Base-by-base conservation (phyloP, 23 tunicate genomes). In the Oikopleura albicans region DNA sequence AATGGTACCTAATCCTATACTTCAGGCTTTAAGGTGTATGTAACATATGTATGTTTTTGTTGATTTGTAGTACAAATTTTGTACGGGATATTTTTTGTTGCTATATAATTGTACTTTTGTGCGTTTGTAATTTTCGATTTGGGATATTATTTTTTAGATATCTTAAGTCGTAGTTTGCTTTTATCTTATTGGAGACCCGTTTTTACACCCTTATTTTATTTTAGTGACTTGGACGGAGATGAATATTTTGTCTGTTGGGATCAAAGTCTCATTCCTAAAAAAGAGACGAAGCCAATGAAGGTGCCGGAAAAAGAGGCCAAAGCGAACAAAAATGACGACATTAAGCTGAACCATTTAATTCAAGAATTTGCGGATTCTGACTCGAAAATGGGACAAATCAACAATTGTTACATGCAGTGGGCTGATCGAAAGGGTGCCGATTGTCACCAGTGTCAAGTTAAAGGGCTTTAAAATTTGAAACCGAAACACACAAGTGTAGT, bases 161-260 rank as follows among this genome's bases (percentile, higher is more conserved):
- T n/a, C n/a, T n/a, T n/a, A n/a, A n/a, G n/a, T n/a, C n/a, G n/a
- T n/a, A n/a, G n/a, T n/a, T n/a, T n/a, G n/a, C n/a, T n/a, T n/a
- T n/a, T n/a, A n/a, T n/a, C n/a, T n/a, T n/a, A n/a, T n/a, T n/a
- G n/a, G n/a, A n/a, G n/a, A n/a, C n/a, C n/a, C n/a, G n/a, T n/a
- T n/a, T n/a, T n/a, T n/a, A n/a, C n/a, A n/a, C n/a, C n/a, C n/a
- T n/a, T n/a, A n/a, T n/a, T n/a, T n/a, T n/a, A n/a, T n/a, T n/a
- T n/a, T 31, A 71, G 79, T 71, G 79, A 71, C 37, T 37, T 71
- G 33, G 79, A 71, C 37, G 79, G 79, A 2, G 79, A 71, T 71
- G 79, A 71, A 31, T 71, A 71, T 71, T 71, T 71, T 29, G 79
- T 71, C 34, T 71, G 79, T 37, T 71, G 79, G 79, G 79, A 71